Evolutionary conservation across 2,797 vertebrate species (phyloP), one percentile per base, ranked within the genome.

Genomic region (Hyperoplus lanceolatus): DNA sequence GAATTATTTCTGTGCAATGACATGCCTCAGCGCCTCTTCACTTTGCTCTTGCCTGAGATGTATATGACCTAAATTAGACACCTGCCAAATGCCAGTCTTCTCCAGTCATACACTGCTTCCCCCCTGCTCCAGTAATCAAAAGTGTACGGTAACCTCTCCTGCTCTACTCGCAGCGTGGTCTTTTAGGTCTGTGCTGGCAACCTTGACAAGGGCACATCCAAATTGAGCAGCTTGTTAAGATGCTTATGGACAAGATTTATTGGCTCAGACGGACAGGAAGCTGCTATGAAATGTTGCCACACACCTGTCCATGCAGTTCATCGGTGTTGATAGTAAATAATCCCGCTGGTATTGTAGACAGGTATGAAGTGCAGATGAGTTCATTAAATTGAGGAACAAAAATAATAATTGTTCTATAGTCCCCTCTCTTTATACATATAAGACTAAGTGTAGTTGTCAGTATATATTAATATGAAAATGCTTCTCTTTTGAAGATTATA

Each of bases 1-100:
- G 84, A 95, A 93, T 94, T 91, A 94, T 94, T 94, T 93, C 88
- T 87, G 84, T 85, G 81, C 75, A 70, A 87, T 88, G 89, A 90
- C 91, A 87, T 70, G 90, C 89, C 89, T 93, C 89, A 80, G 86
- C 58, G 85, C 86, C 91, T 88, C 89, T 91, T 83, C 87, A 89
- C 90, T 93, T 92, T 82, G 77, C 87, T 87, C 85, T 90, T 74
- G 87, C 92, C 83, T 89, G 85, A 88, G 79, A 55, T 84, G 77
- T 86, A 80, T 90, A 67, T 75, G 77, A 75, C 79, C 79, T 65
- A 83, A 88, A 91, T 92, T 89, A 93, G 86, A 92, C 86, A 88
- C 87, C 84, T 89, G 84, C 87, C 87, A 90, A 90, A 93, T 75
- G 83, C 75, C 79, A 57, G 79, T 82, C 65, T 74, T 83, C 84